Evolutionary conservation across 2,113 vertebrate genomes (phyloP), one percentile per base, ranked within the genome.

Genomic region (Lynx canadensis): DNA sequence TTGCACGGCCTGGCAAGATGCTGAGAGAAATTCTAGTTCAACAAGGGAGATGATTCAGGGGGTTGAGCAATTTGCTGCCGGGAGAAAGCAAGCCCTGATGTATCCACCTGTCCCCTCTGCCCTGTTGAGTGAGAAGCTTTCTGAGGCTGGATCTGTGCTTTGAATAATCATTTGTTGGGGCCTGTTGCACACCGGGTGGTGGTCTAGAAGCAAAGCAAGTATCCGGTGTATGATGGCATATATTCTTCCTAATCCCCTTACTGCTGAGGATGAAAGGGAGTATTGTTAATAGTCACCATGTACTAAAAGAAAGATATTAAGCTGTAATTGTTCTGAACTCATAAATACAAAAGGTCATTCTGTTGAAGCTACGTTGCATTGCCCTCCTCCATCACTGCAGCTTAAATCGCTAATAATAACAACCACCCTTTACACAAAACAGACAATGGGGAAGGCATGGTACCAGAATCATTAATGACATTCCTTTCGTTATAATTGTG

Each of bases 311-410:
- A 90, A 96, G 50, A n/a, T 60, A 91, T 48, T 88, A 52, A 50
- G 23, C 66, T 88, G 3, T 96, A 68, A 78, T 95, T 83, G 7
- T 84, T 89, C 93, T 76, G 48, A 91, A 48, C 78, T 81, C 80
- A n/a, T 69, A 89, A 84, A 91, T 27, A 94, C 50, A 85, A 85
- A 97, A 87, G 38, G 29, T 8, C 8, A 19, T 91, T 91, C 65
- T 71, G 6, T 68, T 16, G 31, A 52, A 94, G 60, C 68, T 90
- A n/a, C 55, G 19, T 48, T 79, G 31, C 10, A 38, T 74, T 45
- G 18, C 52, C 25, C 8, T 50, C 50, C 69, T 89, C 48, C 74
- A 15, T 91, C 29, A 36, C 12, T 71, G 52, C 10, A 73, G 55
- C 65, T 89, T 52, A 50, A 89, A 80, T 36, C 81, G 57, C 65